Evolutionary conservation across 2,797 vertebrate genomes (phyloP), one percentile per base, ranked within the genome.

Genomic region (Ceryle rudis): DNA sequence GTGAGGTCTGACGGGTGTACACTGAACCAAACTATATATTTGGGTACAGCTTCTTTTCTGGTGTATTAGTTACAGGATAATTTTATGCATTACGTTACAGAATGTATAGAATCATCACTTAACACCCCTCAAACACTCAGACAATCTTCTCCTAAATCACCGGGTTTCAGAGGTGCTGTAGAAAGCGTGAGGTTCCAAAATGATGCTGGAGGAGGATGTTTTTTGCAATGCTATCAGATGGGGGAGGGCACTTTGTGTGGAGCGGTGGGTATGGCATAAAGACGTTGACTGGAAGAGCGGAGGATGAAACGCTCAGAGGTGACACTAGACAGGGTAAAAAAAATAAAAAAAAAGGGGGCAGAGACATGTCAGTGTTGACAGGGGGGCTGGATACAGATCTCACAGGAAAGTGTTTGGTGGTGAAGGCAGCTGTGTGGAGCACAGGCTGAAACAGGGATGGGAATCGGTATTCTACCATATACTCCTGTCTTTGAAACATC

Each of bases 401-500:
- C 46, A 57, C 5, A 13, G n/a, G 52, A 89, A 89, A 61, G 57
- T 29, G 21, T 39, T 80, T 9, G 3, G 4, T 26, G 55, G 79
- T 29, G 72, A 83, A 94, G 44, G 20, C 61, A 94, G 55, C n/a
- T 18, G 29, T 42, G 61, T 61, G 74, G 66, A 81, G 16, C 14
- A 29, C 25, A 39, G 60, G 47, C 64, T 78, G 85, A 96, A 95
- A 89, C 26, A 17, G 51, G 52, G 89, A 91, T 47, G 77, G 81
- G 80, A 82, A 54, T 57, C 57, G 79, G 57, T 74, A 49, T 89
- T 82, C 87, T 73, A 29, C 61, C 52, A 28, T 64, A 66, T 90
- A 88, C 7, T 14, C 74, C 91, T 95, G 89, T 91, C 92, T 95
- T 89, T 93, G 90, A 97, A 97, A 97, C 67, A 83, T 97, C 97